Percentiles rank a stretch among this genome's conserved stretches.
Conservation (phyloP, 2,888 invertebrate species). For the Ennomos erosarius region DNA sequence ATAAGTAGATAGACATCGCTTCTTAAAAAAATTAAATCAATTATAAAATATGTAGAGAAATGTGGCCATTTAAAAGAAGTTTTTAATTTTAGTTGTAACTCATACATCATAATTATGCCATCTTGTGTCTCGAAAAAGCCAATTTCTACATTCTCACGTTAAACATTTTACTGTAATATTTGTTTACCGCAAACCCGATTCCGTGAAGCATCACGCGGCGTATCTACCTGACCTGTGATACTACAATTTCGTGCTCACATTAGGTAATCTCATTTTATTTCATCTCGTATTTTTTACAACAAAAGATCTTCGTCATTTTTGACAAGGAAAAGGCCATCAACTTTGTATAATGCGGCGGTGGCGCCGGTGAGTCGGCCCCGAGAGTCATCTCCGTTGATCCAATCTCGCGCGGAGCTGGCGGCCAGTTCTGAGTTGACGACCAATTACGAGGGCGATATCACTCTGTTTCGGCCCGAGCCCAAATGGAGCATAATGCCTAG, state of each 20-base stretch:
- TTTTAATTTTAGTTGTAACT: neutral
- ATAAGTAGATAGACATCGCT: no score
- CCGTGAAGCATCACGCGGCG: conserved; percentile 23
- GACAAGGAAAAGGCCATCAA: conserved; percentile 85
- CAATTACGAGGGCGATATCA: conserved; percentile 80
- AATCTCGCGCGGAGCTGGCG: conserved; percentile 63
- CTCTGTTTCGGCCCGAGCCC: conserved; percentile 76
- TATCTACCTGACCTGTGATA: conserved; percentile 71
- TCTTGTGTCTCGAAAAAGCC: conserved; percentile 6
- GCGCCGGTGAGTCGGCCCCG: conserved; percentile 75
- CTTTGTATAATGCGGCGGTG: conserved; percentile 77
- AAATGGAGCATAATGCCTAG: conserved; percentile 84
- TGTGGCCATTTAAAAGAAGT: no score
- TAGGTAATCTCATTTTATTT: conserved; percentile 79
- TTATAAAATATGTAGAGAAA: no score
- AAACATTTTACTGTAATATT: conserved; percentile 18
- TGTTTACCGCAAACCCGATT: conserved; percentile 23
- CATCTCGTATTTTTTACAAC: conserved; percentile 78
- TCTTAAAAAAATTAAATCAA: no score
- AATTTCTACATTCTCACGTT: conserved; percentile 9
- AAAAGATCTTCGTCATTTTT: conserved; percentile 84
- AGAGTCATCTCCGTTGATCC: conserved; percentile 77
- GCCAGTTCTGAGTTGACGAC: conserved; percentile 70
- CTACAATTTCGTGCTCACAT: conserved; percentile 76
- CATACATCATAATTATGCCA: conserved; percentile 8